Base-by-base conservation (phyloP, 2,888 invertebrate genomes). In the Omphaloscelis lunosa region DNA sequence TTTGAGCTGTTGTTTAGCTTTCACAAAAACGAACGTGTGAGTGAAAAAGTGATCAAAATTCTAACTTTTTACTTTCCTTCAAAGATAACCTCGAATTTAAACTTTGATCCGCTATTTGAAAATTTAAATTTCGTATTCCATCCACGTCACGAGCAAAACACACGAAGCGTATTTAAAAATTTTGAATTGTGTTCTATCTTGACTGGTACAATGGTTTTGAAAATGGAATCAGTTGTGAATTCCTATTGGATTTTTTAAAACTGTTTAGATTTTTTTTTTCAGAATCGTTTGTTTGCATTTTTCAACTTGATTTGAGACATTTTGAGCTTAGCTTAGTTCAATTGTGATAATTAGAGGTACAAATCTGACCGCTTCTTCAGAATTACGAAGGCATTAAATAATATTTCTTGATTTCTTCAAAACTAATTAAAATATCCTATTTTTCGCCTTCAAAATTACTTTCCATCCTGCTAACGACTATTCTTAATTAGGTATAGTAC, bases 91-190 rank as follows among this genome's bases (percentile, higher is more conserved):
- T 61, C 27, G 41, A 45, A 72, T 65, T 78, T 15, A 78, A 78
- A 78, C 58, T 78, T 72, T 70, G 56, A 77, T 69, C 48, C 68
- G 41, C 61, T 74, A 70, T 69, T 80, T 80, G 29, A 27, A 81
- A 79, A 82, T 85, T 82, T 76, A 69, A 75, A 84, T 82, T 82
- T 62, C 63, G 53, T n/a, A 75, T 84, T 80, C 80, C 56, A 75
- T 63, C 11, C 53, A 12, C 76, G 82, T 53, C 58, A 58, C 70
- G 45, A 77, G 17, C 56, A 69, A 71, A 75, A 71, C 65, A 75
- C 39, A 34, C 11, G 34, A 59, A 66, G 15, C 23, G 15, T 27
- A 51, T 78, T 72, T 34, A 45, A 78, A 77, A 78, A 58, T 17
- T 17, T 56, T 29, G 29, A 51, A 72, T 41, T 72, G 17, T 63